Evolutionary conservation across 2,888 invertebrate genomes (phyloP), one percentile per base, ranked within the genome.

Genomic region (Ligdia adustata): DNA sequence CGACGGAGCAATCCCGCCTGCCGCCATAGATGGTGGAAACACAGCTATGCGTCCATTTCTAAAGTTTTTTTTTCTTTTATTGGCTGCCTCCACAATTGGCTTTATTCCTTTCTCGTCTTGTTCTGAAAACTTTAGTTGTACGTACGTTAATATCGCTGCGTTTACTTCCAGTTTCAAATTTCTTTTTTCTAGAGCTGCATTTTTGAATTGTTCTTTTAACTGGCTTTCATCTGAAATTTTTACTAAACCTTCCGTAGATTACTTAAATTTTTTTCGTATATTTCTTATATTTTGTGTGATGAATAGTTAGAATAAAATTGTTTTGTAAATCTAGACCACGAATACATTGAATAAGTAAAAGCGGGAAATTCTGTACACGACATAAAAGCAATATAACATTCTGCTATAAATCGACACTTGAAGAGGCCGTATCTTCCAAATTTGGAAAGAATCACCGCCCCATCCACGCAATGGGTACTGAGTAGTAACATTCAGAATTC

Each of bases 401-500:
- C 41, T 44, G 55, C 53, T 51, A 62, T 65, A 68, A 71, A 73
- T 68, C 64, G 62, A 52, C 60, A 53, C 60, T 69, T 60, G 57
- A 53, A 54, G 54, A 67, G 66, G 62, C 62, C 53, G 64, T 67
- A 65, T 64, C 64, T 68, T 65, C 64, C 65, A 66, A 68, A 71
- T 72, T 70, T 69, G 55, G 57, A 66, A 73, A 64, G 65, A 66
- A 69, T 67, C 70, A 66, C 65, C 64, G 64, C 66, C 66, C 67
- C 66, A 71, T 75, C 73, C 67, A 69, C 69, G 73, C 66, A 61
- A 69, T 68, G 65, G 68, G 68, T 71, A 75, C 78, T 75, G 71
- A 78, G 79, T 71, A 74, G 79, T 73, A 77, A 74, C 78, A 79
- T 81, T 79, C 74, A 74, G 79, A 77, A 82, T 82, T 83, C 85